These are phyloP conservation scores for Eumacrocentrus americanus DNA, from an alignment of 2,888 invertebrate species.

Conservation along the genomic window DNA sequence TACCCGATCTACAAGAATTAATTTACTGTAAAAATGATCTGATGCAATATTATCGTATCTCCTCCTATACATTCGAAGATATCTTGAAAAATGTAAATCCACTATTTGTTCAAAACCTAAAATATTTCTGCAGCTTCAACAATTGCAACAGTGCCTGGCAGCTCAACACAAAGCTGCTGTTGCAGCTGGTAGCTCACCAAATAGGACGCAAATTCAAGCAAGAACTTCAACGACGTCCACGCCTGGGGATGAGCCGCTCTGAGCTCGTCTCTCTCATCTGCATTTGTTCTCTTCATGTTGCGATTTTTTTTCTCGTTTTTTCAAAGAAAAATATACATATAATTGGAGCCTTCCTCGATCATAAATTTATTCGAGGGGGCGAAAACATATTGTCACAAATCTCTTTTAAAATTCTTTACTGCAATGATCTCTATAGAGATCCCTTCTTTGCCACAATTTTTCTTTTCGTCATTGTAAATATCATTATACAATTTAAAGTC, in stretches of 20 bases:
- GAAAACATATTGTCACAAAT: conserved; percentile 32
- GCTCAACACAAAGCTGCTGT: conserved; percentile 57
- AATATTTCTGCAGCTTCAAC: conserved; percentile 50
- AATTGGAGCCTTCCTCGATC: conserved; percentile 29
- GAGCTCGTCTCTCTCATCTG: conserved; percentile 40
- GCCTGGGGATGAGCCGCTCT: conserved; percentile 55
- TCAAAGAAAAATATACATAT: conserved; percentile 1
- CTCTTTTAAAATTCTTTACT: conserved; percentile 8
- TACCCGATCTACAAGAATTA: too few species aligned
- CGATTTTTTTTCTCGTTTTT: not conserved
- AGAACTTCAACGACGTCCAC: conserved; percentile 54
- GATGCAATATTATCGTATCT: too few species aligned
- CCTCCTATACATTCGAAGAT: too few species aligned
- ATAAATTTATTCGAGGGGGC: conserved; percentile 40
- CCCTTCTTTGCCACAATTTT: not conserved
- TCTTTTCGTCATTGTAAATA: not conserved
- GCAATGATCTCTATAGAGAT: not conserved
- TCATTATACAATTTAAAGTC: not conserved
- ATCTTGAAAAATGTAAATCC: not conserved
- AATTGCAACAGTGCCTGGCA: conserved; percentile 57
- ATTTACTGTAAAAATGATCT: too few species aligned
- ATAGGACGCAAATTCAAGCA: conserved; percentile 55
- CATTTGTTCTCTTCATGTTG: conserved; percentile 1
- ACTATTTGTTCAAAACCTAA: not conserved
- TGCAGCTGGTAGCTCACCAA: conserved; percentile 50